These are phyloP conservation scores for Sebastiscus tertius DNA, from an alignment of 2,797 vertebrate genomes.

Conservation along the genomic window DNA sequence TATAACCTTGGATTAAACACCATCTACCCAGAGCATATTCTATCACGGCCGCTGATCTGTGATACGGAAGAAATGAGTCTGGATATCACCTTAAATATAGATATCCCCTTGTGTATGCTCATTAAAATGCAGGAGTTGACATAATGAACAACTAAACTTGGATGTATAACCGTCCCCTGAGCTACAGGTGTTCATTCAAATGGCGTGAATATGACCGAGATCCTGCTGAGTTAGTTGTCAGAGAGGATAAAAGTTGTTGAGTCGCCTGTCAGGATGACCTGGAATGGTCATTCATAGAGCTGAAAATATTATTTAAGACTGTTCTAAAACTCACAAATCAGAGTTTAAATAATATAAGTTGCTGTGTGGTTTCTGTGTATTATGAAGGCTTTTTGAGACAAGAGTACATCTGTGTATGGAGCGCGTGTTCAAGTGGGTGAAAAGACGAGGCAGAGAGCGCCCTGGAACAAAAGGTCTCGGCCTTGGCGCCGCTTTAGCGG, in stretches of 20 bases:
- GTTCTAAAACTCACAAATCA: constrained; percentile 20
- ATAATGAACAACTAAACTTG: constrained; percentile 8
- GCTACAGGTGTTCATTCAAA: constrained; percentile 13
- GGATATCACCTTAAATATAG: constrained; percentile 5
- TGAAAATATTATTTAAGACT: constrained; percentile 32
- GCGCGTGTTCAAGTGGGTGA: constrained; percentile 13
- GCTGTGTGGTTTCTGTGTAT: background rate
- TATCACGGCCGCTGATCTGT: background rate
- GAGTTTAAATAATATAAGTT: background rate
- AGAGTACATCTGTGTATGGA: constrained; percentile 1
- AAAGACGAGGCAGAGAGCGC: constrained; percentile 28
- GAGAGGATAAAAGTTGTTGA: constrained; percentile 35
- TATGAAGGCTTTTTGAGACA: background rate
- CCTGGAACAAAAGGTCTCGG: constrained; percentile 64
- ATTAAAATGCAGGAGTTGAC: background rate
- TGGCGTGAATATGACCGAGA: background rate
- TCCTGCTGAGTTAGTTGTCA: constrained; percentile 37
- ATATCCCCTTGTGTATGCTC: background rate
- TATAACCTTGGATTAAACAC: constrained; percentile 5
- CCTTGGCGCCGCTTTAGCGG: constrained; percentile 35
- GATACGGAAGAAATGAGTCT: background rate
- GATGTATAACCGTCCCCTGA: constrained; percentile 1
- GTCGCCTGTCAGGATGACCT: constrained; percentile 36
- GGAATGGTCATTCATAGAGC: constrained; percentile 21
- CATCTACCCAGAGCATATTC: background rate